Base-by-base conservation (phyloP, 2,888 invertebrate genomes). In the Cephonodes hylas region DNA sequence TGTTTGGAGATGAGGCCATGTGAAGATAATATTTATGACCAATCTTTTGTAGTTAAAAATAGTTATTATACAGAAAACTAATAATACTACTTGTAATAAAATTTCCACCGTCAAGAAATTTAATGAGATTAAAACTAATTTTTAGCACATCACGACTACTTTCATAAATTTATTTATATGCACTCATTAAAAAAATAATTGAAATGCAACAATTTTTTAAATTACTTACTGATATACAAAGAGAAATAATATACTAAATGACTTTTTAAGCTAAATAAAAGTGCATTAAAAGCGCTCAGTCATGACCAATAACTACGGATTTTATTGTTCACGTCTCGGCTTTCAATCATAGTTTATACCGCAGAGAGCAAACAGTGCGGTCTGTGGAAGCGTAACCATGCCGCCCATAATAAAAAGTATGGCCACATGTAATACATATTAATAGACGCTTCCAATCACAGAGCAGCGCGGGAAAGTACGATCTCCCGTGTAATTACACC, bases 291-390 rank as follows among this genome's bases (percentile, higher is more conserved):
- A 53, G 18, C 27, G 53, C 53, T 18, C 18, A 15, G 27, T 27
- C 53, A 27, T 53, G 10, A 48, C 15, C 2, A 53, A 53, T 27
- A 53, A 31, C 8, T 27, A 4, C 45, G 23, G 45, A 23, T 10
- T 22, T 22, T 22, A n/a, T n/a, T n/a, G 13, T 23, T 13, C 3
- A 53, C 31, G 53, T 31, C 8, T 27, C 13, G 13, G 45, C 23
- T 45, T 45, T 31, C 53, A 53, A 53, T 53, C 53, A 53, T 31
- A 53, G 31, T 18, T 38, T 38, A 53, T 31, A 31, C 53, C 53
- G 27, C 53, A 27, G 53, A 53, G 27, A 53, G 31, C 27, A 53
- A 53, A 31, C 53, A 27, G 18, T 18, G 53, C 18, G 18, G 53
- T 53, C 53, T 53, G 53, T 18, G 31, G 31, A 53, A 53, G 27